Evolutionary conservation across 1,140 invertebrate genomes (phyloP).

Genomic region (Ostrea edulis): DNA sequence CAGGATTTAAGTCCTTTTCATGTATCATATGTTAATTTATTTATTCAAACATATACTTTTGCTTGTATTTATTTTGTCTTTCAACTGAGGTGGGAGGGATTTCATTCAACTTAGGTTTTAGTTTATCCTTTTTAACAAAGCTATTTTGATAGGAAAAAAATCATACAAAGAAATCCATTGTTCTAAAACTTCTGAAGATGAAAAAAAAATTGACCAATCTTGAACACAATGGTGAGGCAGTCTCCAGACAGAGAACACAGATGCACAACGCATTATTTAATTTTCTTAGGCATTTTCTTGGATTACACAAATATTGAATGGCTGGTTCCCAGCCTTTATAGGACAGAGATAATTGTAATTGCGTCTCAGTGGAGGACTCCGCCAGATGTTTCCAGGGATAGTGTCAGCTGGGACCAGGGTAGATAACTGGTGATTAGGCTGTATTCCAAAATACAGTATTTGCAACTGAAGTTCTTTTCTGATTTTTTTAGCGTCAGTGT

Average conservation of each 20-base stretch:
- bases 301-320: conserved; percentile 26
- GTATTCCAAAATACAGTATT: neutral
- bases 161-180: neutral
- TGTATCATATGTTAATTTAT: neutral
- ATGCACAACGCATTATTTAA: conserved; percentile 21
- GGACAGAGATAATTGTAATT: conserved; percentile 19
- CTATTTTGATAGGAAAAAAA: neutral
- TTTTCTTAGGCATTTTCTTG: conserved; percentile 22
- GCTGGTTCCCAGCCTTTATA: neutral
- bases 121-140: neutral
- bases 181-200: neutral
- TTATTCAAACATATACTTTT: neutral
- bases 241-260: neutral
- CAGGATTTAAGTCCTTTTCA: neutral
- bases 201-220: no score
- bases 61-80: neutral
- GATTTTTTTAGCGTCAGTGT: neutral
- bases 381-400: conserved; percentile 17
- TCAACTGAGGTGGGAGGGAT: neutral
- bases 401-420: neutral
- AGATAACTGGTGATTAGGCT: neutral
- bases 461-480: neutral
- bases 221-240: neutral
- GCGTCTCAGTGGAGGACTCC: neutral
- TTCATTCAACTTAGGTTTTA: neutral